These are phyloP conservation scores for Zosterops borbonicus DNA, from an alignment of 2,113 vertebrate species.

Conservation along the genomic window DNA sequence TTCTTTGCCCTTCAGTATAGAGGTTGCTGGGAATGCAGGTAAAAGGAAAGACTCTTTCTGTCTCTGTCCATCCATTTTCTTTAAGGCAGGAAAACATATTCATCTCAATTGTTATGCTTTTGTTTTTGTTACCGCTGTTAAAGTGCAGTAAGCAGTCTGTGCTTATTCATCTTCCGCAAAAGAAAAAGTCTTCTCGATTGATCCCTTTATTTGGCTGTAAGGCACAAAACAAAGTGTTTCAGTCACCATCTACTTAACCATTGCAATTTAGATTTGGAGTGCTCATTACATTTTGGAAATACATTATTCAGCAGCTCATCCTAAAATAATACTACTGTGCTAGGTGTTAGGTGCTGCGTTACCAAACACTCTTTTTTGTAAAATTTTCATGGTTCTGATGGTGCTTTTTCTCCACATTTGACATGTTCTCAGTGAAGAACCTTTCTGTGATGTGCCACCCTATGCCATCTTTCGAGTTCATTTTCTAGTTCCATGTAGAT, in stretches of 20 bases:
- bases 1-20: background rate
- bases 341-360: background rate
- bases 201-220: background rate
- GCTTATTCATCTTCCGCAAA: background rate
- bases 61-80: background rate
- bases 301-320: background rate
- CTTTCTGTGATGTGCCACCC: background rate
- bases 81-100: background rate
- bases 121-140: background rate
- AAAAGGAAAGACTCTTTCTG: background rate
- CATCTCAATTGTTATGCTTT: background rate
- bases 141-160: background rate
- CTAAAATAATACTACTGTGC: background rate
- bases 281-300: background rate
- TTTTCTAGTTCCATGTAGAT: background rate
- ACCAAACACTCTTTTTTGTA: background rate
- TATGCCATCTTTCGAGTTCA: background rate
- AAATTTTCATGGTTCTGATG: background rate
- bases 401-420: background rate
- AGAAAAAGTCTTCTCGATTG: background rate
- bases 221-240: background rate
- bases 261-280: background rate
- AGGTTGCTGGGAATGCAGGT: background rate
- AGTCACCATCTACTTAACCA: background rate
- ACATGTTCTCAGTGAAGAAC: background rate